Evolutionary conservation across 2,797 vertebrate genomes (phyloP), one percentile per base, ranked within the genome.

Genomic region (Amazona ochrocephala): DNA sequence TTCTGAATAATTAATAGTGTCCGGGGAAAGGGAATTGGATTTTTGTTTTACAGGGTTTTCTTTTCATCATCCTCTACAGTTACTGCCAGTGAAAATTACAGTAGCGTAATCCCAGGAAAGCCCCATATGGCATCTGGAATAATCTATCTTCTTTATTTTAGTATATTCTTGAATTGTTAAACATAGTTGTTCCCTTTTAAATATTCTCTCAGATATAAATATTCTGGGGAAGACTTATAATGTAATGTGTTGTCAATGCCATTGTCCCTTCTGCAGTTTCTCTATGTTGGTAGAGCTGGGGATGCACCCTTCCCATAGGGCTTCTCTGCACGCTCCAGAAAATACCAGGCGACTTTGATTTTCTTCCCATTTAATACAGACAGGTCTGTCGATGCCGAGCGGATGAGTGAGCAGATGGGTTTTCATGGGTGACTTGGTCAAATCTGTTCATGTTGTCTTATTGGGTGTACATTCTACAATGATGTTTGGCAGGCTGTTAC

Each of bases 381-480:
- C 16, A 11, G 72, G 68, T 77, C 61, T 77, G 72, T 89, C 6
- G 0, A 39, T 76, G 68, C 34, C 0, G 0, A 84, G 37, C 5
- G 34, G 78, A 72, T 87, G 87, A 64, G 39, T 21, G 67, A 93
- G 79, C 87, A 95, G 91, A 93, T 94, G 94, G 87, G 44, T 74
- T 89, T 89, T 83, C 87, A 58, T 42, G 89, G 87, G 62, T 88
- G 92, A 26, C 91, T 90, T 83, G 82, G 41, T 66, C 9, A 12
- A 41, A 77, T 74, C 65, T 44, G 84, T 80, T 71, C 90, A n/a
- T 47, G 51, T 53, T 72, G 65, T 87, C n/a, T 71, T 79, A 18
- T 13, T 0, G 23, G 45, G 17, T 66, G 26, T 58, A 11, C 64
- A 32, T 44, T 81, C 70, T 39, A 27, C 67, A 54, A 5, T 1